Conservation (phyloP, 1,140 invertebrate genomes). For the Aphis craccivora region DNA sequence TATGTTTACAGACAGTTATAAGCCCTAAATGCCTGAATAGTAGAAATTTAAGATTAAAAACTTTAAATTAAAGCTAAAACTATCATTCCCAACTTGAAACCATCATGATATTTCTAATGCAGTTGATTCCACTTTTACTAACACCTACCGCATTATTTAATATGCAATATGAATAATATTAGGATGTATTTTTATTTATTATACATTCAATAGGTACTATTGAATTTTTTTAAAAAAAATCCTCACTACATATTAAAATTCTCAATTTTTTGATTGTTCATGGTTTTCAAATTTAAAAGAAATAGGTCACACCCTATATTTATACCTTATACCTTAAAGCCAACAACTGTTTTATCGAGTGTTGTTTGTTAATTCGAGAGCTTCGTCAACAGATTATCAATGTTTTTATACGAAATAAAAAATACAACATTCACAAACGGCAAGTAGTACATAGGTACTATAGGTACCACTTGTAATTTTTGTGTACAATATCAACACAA, state of each 20-base stretch:
- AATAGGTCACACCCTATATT: neutral
- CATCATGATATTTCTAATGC: neutral
- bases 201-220: neutral
- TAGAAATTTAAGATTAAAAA: neutral
- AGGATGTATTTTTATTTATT: no score
- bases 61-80: neutral
- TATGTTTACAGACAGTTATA: neutral
- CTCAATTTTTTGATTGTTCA: neutral
- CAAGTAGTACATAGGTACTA: neutral
- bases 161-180: neutral
- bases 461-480: neutral
- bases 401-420: neutral
- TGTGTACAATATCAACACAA: neutral
- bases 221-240: no score
- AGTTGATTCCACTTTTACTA: neutral
- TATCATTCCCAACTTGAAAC: neutral
- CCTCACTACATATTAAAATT: neutral
- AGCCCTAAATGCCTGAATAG: neutral
- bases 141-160: neutral
- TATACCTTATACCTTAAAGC: neutral
- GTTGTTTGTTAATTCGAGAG: neutral
- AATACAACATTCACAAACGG: neutral
- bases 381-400: conserved; percentile 4
- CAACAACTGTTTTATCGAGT: neutral
- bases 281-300: neutral